Evolutionary conservation across 1,140 invertebrate species (phyloP), one percentile per base, ranked within the genome.

Genomic region (Trachymyrmex cornetzi): DNA sequence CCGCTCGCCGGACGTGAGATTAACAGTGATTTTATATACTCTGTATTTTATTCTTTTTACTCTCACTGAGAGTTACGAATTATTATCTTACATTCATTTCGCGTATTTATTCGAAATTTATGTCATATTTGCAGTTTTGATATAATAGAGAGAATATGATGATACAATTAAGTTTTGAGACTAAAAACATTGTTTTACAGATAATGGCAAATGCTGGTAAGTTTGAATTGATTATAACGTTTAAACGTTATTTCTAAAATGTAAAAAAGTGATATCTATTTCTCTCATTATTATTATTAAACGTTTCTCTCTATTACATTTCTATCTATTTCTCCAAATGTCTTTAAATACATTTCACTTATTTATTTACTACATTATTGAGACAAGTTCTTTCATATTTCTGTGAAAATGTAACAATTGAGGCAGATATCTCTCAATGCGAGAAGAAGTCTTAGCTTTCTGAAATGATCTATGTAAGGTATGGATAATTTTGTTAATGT

Each of bases 401-500:
- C 5, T 77, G 9, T 19, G 27, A 61, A 12, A 14, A 61, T 44
- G 38, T 11, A 44, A 77, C 48, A 63, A 77, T 14, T 34, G 24
- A n/a, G 19, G 22, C 11, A 53, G 14, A 34, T 74, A 50, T 34
- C 27, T 72, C 0, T 75, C 19, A 61, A 3, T 22, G 19, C 3
- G 48, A 48, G 19, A 84, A 22, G 24, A 61, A 38, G 14, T 12
- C 5, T 48, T 34, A 27, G 2, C 5, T 22, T 14, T 82, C 1
- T 30, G 6, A 34, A 82, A 48, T 61, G 12, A 84, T 84, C 38
- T 48, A 72, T 81, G 14, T 53, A 71, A 74, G 14, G 7, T 75
- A 48, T 48, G 69, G 24, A 61, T 50, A 75, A 50, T 84, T 74
- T 84, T 34, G 38, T 50, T 82, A 48, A 53, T 38, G 69, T 63